Evolutionary conservation across 2,113 vertebrate genomes (phyloP).

Genomic region (Carassius carassius): DNA sequence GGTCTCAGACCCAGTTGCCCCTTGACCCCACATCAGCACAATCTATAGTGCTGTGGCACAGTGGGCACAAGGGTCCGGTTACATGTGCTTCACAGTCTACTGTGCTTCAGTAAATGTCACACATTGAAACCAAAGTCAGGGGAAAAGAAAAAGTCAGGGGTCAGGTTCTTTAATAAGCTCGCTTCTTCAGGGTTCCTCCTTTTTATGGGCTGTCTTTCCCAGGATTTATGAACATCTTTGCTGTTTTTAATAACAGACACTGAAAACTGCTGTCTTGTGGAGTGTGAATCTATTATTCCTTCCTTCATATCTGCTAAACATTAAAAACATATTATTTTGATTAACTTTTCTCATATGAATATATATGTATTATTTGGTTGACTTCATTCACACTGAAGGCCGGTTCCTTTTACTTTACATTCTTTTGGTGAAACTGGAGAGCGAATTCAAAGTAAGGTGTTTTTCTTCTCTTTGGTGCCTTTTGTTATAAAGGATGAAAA

Average conservation of each 20-base stretch:
- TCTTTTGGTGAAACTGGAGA: constrained; percentile 46
- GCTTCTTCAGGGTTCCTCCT: constrained; percentile 76
- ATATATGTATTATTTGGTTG: not conserved
- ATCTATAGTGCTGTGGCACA: constrained; percentile 87
- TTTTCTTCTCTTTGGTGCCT: constrained; percentile 32
- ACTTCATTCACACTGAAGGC: not conserved
- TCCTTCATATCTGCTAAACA: not conserved
- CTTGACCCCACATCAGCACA: constrained; percentile 98
- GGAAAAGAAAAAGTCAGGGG: constrained; percentile 97
- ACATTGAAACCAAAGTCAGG: constrained; percentile 99
- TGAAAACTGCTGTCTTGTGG: not conserved
- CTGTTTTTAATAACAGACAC: constrained; percentile 18
- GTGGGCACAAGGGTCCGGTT: constrained; percentile 88
- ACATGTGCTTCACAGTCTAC: constrained; percentile 97
- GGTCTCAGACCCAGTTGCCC: constrained; percentile 80
- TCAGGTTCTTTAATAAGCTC: constrained; percentile 93
- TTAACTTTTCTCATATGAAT: not conserved
- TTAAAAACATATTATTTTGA: not conserved
- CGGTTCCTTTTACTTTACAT: not conserved
- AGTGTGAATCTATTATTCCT: constrained; percentile 14
- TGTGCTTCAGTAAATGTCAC: constrained; percentile 89
- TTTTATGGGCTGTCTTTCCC: constrained; percentile 55
- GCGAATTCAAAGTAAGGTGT: constrained; percentile 32
- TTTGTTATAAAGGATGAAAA: constrained; percentile 51
- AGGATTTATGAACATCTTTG: constrained; percentile 44